Conservation (phyloP, 2,797 vertebrate genomes). For the Staurois parvus region DNA sequence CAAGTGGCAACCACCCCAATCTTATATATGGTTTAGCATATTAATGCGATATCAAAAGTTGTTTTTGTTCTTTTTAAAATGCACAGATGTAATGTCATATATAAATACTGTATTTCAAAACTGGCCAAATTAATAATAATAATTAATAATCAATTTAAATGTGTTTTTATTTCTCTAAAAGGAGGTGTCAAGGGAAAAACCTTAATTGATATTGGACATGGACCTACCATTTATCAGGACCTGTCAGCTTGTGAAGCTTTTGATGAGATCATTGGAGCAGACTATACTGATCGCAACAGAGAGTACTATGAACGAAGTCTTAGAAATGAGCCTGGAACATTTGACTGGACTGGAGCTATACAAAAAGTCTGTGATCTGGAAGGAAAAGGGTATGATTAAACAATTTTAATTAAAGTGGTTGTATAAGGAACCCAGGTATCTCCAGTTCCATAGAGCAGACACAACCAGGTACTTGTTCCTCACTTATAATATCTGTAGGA, state of each 20-base stretch:
- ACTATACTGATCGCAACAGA: constrained; percentile 76
- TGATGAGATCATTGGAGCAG: constrained; percentile 73
- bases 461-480: too few relatives aligned
- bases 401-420: neutral
- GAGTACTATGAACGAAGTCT: constrained; percentile 76
- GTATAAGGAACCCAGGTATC: neutral
- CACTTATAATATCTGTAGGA: too few relatives aligned
- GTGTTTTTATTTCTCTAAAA: constrained; percentile 45
- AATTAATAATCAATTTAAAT: too few relatives aligned
- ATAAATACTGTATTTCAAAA: too few relatives aligned
- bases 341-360: constrained; percentile 78
- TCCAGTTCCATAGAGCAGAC: too few relatives aligned
- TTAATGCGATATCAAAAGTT: too few relatives aligned
- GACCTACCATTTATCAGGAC: constrained; percentile 80
- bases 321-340: constrained; percentile 66
- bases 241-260: constrained; percentile 81
- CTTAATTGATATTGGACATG: constrained; percentile 75
- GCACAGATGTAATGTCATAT: too few relatives aligned
- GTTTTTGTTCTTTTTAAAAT: too few relatives aligned
- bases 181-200: constrained; percentile 74
- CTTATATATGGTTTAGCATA: too few relatives aligned
- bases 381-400: constrained; percentile 71
- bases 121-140: too few relatives aligned
- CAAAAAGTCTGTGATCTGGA: constrained; percentile 79
- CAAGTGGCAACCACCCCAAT: too few relatives aligned